phyloP scores from a whole-genome alignment of 2,888 invertebrate species.

The Eupithecia inturbata region DNA sequence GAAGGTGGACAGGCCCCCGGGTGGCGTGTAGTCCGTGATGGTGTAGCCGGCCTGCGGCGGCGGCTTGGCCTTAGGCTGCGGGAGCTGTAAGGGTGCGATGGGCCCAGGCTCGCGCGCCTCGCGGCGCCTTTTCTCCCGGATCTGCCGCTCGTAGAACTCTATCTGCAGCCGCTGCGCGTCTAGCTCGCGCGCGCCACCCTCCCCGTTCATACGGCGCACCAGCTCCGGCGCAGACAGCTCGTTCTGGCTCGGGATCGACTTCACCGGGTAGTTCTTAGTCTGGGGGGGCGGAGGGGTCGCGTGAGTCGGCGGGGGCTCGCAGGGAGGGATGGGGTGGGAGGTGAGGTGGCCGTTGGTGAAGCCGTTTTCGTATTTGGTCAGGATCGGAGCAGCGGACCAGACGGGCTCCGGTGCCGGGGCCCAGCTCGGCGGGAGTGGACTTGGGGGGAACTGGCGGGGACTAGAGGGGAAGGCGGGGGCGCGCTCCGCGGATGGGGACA shows the following conservation, averaged over 20 bases:
- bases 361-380: conserved; percentile 44
- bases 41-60: conserved; percentile 71
- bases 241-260: conserved; percentile 70
- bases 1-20: conserved; percentile 71
- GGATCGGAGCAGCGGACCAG: conserved; percentile 79
- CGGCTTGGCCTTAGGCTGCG: conserved; percentile 48
- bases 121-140: conserved; percentile 69
- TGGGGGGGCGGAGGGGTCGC: conserved; percentile 55
- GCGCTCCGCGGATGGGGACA: conserved; percentile 62
- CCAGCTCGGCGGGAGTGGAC: conserved; percentile 73
- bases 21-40: conserved; percentile 79
- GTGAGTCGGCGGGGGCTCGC: conserved; percentile 51
- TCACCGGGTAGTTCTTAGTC: conserved; percentile 63
- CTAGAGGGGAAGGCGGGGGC: conserved; percentile 52
- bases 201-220: conserved; percentile 60
- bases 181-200: conserved; percentile 54
- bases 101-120: conserved; percentile 54
- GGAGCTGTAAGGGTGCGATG: conserved; percentile 37
- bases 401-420: conserved; percentile 66
- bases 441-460: conserved; percentile 53
- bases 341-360: conserved; percentile 71
- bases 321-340: conserved; percentile 52
- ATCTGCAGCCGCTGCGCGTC: conserved; percentile 78
- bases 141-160: conserved; percentile 80
- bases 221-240: conserved; percentile 76